These are phyloP conservation scores for Cetonia aurata DNA, from an alignment of 2,888 invertebrate genomes.

Conservation along the genomic window DNA sequence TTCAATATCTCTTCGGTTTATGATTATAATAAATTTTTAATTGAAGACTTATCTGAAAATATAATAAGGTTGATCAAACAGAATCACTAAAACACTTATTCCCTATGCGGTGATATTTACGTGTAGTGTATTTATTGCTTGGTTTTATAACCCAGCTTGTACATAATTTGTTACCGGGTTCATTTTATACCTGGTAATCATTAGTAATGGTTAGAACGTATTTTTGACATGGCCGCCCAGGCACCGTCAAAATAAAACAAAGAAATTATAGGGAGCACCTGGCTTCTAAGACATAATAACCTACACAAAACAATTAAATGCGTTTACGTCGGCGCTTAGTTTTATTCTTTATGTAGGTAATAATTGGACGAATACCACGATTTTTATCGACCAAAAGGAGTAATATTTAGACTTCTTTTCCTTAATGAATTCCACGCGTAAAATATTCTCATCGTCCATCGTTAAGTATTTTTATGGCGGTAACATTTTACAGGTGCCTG, in stretches of 20 bases:
- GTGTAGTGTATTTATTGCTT: slow-evolving; percentile 4
- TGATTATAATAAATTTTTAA: slow-evolving; percentile 31
- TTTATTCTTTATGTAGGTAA: slow-evolving; percentile 42
- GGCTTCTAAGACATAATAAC: slow-evolving; percentile 49
- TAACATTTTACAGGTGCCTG: slow-evolving; percentile 40
- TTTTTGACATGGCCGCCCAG: slow-evolving; percentile 51
- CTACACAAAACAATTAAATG: slow-evolving; percentile 48
- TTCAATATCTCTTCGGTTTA: slow-evolving; percentile 18
- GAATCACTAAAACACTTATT: slow-evolving; percentile 20
- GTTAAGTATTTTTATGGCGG: slow-evolving; percentile 41
- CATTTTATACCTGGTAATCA: slow-evolving; percentile 49
- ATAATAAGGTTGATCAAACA: slow-evolving; percentile 29
- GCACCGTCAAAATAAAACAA: slow-evolving; percentile 53
- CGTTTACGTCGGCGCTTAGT: slow-evolving; percentile 45
- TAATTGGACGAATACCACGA: slow-evolving; percentile 33
- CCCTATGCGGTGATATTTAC: background rate
- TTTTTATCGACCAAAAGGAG: slow-evolving; percentile 35
- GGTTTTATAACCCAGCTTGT: slow-evolving; percentile 28
- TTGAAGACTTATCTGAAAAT: slow-evolving; percentile 23
- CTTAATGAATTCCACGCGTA: slow-evolving; percentile 35
- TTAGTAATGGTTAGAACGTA: slow-evolving; percentile 54
- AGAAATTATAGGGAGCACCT: slow-evolving; percentile 54
- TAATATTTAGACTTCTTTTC: slow-evolving; percentile 41
- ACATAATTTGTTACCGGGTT: slow-evolving; percentile 44
- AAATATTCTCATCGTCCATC: slow-evolving; percentile 28